Conservation (phyloP, 2,888 invertebrate species). For the Eilema caniola region DNA sequence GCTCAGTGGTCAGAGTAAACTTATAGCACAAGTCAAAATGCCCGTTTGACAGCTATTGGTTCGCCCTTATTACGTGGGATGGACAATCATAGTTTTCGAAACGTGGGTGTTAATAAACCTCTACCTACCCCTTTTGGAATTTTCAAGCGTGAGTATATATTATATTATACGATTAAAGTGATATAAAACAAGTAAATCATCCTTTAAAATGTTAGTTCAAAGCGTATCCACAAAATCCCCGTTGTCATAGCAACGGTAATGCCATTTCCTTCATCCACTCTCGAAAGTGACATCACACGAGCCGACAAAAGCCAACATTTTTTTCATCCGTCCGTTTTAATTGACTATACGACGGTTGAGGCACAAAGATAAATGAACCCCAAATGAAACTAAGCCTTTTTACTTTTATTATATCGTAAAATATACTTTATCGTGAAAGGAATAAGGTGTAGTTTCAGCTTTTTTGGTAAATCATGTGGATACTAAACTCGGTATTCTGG, state of each 20-base stretch:
- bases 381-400: conserved; percentile 52
- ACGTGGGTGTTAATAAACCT: too few relatives aligned
- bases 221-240: background rate
- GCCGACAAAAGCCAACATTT: conserved; percentile 38
- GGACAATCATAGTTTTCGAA: too few relatives aligned
- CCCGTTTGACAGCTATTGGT: too few relatives aligned
- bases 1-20: too few relatives aligned
- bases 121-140: too few relatives aligned
- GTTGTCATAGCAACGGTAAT: conserved; percentile 27
- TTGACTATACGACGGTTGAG: conserved; percentile 54
- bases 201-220: background rate
- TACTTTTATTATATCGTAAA: conserved; percentile 31
- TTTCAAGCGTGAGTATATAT: too few relatives aligned
- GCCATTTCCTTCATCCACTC: conserved; percentile 34
- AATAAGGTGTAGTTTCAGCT: conserved; percentile 43
- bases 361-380: conserved; percentile 58
- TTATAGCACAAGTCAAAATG: too few relatives aligned
- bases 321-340: conserved; percentile 51
- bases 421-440: conserved; percentile 36
- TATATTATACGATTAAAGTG: too few relatives aligned
- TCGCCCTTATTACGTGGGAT: too few relatives aligned
- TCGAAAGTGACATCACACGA: conserved; percentile 32
- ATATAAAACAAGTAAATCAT: background rate
- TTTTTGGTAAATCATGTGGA: conserved; percentile 47
- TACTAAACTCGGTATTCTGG: conserved; percentile 51